Evolutionary conservation across 2,888 invertebrate species (phyloP).

Genomic region (Beris morrisii): DNA sequence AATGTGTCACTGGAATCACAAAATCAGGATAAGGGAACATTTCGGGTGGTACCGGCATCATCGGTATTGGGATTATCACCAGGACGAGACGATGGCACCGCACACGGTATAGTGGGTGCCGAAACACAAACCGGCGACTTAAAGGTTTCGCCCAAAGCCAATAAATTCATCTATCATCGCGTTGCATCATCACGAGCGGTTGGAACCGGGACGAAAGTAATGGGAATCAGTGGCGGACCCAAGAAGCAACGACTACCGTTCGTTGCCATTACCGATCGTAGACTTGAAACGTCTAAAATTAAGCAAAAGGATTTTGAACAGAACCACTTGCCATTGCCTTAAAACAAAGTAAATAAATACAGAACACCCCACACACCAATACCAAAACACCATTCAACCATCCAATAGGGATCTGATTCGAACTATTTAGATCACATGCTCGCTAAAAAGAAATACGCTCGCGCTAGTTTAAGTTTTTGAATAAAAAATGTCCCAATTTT

Average conservation of each 20-base stretch:
- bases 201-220: constrained; percentile 45
- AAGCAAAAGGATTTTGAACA: constrained; percentile 51
- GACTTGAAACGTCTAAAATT: constrained; percentile 51
- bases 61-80: not conserved
- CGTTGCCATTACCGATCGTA: constrained; percentile 55
- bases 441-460: too few relatives aligned
- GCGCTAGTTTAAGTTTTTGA: too few relatives aligned
- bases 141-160: constrained; percentile 43
- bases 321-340: constrained; percentile 56
- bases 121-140: constrained; percentile 19
- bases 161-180: constrained; percentile 54
- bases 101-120: not conserved
- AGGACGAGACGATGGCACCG: not conserved
- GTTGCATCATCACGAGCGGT: constrained; percentile 49
- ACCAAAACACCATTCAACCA: too few relatives aligned
- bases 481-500: too few relatives aligned
- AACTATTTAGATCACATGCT: too few relatives aligned
- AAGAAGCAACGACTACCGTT: constrained; percentile 54
- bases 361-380: too few relatives aligned
- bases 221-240: constrained; percentile 32
- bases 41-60: not conserved
- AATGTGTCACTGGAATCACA: constrained; percentile 42
- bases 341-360: constrained; percentile 38
- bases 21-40: constrained; percentile 7
- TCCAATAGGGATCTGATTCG: too few relatives aligned